These are phyloP conservation scores for Stictonetta naevosa DNA, from an alignment of 2,113 vertebrate species.

Conservation along the genomic window DNA sequence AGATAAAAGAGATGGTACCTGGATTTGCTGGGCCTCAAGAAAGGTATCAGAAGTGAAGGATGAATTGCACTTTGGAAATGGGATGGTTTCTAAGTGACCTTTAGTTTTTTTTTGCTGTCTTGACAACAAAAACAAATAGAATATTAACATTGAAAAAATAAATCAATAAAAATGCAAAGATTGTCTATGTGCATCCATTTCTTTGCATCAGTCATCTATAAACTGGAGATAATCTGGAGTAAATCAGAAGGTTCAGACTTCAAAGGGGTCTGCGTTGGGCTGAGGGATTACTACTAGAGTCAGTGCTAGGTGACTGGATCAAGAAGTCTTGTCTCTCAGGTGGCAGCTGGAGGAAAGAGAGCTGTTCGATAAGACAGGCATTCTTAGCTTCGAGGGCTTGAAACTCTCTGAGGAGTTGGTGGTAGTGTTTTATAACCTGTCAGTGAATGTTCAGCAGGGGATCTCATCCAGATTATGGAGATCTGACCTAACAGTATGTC, in stretches of 20 bases:
- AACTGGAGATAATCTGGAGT: neutral
- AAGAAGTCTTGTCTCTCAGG: neutral
- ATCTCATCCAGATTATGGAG: neutral
- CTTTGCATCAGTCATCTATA: neutral
- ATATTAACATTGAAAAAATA: neutral
- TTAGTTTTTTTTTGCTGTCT: neutral
- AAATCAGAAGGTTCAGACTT: neutral
- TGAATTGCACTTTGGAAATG: neutral
- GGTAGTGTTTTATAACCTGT: neutral
- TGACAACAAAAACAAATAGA: neutral
- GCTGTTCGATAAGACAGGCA: neutral
- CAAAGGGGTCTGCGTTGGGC: neutral
- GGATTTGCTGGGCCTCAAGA: neutral
- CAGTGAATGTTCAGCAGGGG: neutral
- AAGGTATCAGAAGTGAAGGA: neutral
- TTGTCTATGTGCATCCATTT: neutral
- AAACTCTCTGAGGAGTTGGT: neutral
- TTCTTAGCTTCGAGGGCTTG: accelerated
- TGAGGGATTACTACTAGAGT: neutral
- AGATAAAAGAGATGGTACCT: neutral
- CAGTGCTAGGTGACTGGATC: neutral
- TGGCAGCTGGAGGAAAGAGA: neutral
- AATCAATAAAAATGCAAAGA: neutral
- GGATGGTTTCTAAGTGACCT: neutral
- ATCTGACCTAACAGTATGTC: accelerated